Conservation (phyloP, 1,140 invertebrate species). For the Solenopsis invicta region DNA sequence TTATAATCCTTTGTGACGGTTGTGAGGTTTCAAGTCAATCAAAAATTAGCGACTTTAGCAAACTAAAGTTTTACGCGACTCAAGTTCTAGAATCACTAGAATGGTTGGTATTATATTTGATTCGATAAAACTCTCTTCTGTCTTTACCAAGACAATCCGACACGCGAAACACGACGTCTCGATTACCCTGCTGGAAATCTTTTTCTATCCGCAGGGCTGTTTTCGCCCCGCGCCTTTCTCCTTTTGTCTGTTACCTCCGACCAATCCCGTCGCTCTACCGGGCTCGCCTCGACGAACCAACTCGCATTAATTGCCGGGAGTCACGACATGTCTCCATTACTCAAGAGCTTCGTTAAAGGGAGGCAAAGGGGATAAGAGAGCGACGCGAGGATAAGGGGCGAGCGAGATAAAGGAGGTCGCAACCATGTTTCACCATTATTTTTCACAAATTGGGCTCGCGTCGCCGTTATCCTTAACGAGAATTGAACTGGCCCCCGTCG, state of each 20-base stretch:
- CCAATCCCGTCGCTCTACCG: constrained; percentile 48
- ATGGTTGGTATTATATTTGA: not conserved
- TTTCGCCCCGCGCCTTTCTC: constrained; percentile 35
- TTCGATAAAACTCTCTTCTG: constrained; percentile 13
- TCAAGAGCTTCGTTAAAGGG: constrained; percentile 73
- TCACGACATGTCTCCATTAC: constrained; percentile 80
- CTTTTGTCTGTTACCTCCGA: constrained; percentile 51
- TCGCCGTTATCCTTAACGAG: constrained; percentile 35
- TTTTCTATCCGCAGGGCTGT: constrained; percentile 14
- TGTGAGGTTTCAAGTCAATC: not conserved
- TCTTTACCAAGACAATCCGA: constrained; percentile 26
- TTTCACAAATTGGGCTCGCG: constrained; percentile 61
- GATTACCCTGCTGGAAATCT: constrained; percentile 40
- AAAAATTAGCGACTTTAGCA: not conserved
- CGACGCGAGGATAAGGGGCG: constrained; percentile 29
- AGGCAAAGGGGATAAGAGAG: constrained; percentile 62
- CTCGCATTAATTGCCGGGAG: constrained; percentile 74
- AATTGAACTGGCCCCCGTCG: constrained; percentile 41
- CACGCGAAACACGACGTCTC: constrained; percentile 53
- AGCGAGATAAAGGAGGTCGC: constrained; percentile 29
- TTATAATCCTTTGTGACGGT: not conserved
- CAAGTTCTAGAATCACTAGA: not conserved
- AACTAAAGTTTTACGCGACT: not conserved
- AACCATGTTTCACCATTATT: constrained; percentile 67
- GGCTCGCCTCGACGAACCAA: constrained; percentile 61